Evolutionary conservation across 2,888 invertebrate genomes (phyloP).

Genomic region (Rhagophthalmus giganteus): DNA sequence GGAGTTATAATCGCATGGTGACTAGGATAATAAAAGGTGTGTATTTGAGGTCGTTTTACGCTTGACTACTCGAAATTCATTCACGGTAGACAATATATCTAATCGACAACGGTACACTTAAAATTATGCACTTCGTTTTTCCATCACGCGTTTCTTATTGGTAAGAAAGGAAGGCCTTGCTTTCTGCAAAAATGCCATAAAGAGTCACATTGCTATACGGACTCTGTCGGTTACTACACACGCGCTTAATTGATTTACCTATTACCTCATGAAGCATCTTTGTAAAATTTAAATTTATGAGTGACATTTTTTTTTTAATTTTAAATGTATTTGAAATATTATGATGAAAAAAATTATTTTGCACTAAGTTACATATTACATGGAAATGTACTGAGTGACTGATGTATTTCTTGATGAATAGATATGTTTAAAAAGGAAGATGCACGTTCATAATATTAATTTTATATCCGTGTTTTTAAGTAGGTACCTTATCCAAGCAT

Average conservation of each 20-base stretch:
- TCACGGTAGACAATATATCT: conserved; percentile 12
- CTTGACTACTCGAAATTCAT: conserved; percentile 17
- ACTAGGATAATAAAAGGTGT: conserved; percentile 11
- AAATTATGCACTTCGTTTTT: conserved; percentile 15
- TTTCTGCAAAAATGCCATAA: conserved; percentile 2
- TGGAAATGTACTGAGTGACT: too few relatives aligned
- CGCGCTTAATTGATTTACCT: too few relatives aligned
- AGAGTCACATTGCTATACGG: background rate
- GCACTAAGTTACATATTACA: too few relatives aligned
- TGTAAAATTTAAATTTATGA: too few relatives aligned
- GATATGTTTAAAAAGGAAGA: too few relatives aligned
- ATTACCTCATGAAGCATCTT: too few relatives aligned
- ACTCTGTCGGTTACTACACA: too few relatives aligned
- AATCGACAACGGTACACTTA: conserved; percentile 10
- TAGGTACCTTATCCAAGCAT: too few relatives aligned
- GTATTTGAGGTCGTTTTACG: conserved; percentile 15
- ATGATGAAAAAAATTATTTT: too few relatives aligned
- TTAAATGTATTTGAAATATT: background rate
- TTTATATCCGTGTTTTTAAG: too few relatives aligned
- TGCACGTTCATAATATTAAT: too few relatives aligned
- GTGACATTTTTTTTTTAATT: background rate
- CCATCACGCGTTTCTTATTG: conserved; percentile 8
- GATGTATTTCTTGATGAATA: too few relatives aligned
- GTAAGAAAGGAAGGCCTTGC: conserved; percentile 17
- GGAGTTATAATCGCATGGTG: conserved; percentile 5